Evolutionary conservation across 2,797 vertebrate species (phyloP).

Genomic region (Tapirus indicus): DNA sequence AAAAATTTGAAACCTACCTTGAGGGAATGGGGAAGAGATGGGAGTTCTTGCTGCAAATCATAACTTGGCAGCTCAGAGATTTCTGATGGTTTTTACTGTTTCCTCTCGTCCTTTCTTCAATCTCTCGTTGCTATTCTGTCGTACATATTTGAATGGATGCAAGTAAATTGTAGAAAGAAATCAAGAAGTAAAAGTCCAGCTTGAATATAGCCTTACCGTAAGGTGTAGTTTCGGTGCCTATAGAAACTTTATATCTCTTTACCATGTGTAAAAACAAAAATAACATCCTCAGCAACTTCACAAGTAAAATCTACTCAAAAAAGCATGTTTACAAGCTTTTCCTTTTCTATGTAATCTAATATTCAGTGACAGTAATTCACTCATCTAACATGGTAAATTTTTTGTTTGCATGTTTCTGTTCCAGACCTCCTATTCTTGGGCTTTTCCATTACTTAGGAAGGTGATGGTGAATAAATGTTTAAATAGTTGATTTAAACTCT

Average conservation of each 20-base stretch:
- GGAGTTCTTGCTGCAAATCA: slow-evolving; percentile 4
- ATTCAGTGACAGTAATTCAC: neutral
- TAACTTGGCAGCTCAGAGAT: neutral
- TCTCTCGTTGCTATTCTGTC: neutral
- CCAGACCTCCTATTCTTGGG: neutral
- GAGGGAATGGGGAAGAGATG: neutral
- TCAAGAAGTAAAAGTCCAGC: slow-evolving; percentile 9
- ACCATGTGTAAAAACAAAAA: neutral
- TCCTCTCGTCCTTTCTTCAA: neutral
- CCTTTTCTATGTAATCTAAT: neutral
- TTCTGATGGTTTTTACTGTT: neutral
- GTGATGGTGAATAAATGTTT: neutral
- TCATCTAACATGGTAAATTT: neutral
- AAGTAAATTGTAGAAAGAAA: slow-evolving; percentile 9
- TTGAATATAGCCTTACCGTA: neutral
- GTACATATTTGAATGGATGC: neutral
- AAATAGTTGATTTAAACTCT: neutral
- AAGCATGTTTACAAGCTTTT: neutral
- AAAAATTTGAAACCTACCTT: neutral
- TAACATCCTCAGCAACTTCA: neutral
- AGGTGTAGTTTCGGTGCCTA: neutral
- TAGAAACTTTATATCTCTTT: neutral
- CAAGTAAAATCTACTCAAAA: neutral
- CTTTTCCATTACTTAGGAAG: neutral
- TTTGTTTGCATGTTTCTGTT: neutral